Base-by-base conservation (phyloP, 2,888 invertebrate species). In the Xanthorhoe spadicearia region DNA sequence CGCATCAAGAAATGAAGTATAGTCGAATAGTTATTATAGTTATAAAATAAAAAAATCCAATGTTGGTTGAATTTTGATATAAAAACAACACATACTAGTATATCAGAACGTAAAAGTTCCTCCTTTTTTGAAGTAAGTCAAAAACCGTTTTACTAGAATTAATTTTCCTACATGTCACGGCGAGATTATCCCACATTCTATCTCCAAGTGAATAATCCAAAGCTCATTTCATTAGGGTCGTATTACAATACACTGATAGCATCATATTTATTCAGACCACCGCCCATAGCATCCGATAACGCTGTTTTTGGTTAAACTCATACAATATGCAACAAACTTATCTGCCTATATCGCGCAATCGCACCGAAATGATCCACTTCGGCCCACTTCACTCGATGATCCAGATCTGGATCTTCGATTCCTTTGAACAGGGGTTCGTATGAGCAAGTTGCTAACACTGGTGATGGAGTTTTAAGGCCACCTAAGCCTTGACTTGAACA, bases 321-420 rank as follows among this genome's bases (percentile, higher is more conserved):
- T 70, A 64, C 66, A 71, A 64, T 68, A 71, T 71, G 70, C 70
- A 69, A 52, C 62, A 69, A 64, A 61, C 57, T 66, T 64, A 66
- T 68, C 66, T 52, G 64, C 58, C 64, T 52, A 64, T 52, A 52
- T 32, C 53, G 58, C 61, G 51, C 59, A 54, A 63, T 65, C 64
- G 61, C 48, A 28, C 55, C 28, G 38, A 60, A 64, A 64, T 64
- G 64, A 64, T 66, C 61, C 51, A 61, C 56, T 70, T 57, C 60
- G 60, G 17, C 62, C 59, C 55, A 63, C 51, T 67, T 63, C 59
- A 35, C 35, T 49, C 23, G n/a, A n/a, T 23, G 23, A 23, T 23
- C 23, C 23, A 23, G 23, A 1, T 23, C 23, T 4, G 23, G 23
- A 23, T 23, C 23, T 23, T 23, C 1, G 23, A 23, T 23, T 23